Evolutionary conservation across 2,888 invertebrate genomes (phyloP), one percentile per base, ranked within the genome.

Genomic region (Apamea anceps): DNA sequence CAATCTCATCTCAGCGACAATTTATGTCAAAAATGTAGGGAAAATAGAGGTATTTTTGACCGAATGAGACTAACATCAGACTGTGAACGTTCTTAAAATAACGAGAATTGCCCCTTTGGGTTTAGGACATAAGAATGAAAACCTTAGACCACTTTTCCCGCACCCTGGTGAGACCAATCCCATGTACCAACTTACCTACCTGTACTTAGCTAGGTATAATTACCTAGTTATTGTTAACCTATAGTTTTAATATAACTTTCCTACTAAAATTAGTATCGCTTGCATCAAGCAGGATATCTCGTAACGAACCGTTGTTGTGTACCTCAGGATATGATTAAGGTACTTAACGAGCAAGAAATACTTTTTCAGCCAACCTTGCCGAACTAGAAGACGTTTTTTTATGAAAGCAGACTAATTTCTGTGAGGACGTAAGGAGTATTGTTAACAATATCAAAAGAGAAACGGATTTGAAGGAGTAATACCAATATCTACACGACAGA

Each of bases 231-330:
- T 65, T 65, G 63, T 21, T 8, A 62, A 15, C 8, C 28, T 51
- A 51, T 25, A 66, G 42, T 51, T 75, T 75, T 65, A 51, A 57
- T 48, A 2, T 65, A 80, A 62, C 15, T 70, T 68, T 66, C 60
- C n/a, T 60, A 75, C 37, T 72, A 37, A 84, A 72, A 60, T 84
- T 63, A 25, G 42, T 85, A 84, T 76, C 70, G 78, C 75, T 82
- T 87, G 79, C 77, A 81, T 77, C 74, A 85, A 77, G 74, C 83
- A 81, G 85, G 79, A 88, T 82, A 88, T 89, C 75, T 87, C 37
- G 84, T 81, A 88, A 87, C 67, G 70, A 75, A 84, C 18, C 21
- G 72, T 28, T 81, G 57, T 75, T 79, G 66, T 77, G 75, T 75
- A 79, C 74, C 71, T 87, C 75, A 86, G 86, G 88, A 86, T 84